These are phyloP conservation scores for Trissolcus japonicus DNA, from an alignment of 2,888 invertebrate species.

Conservation along the genomic window DNA sequence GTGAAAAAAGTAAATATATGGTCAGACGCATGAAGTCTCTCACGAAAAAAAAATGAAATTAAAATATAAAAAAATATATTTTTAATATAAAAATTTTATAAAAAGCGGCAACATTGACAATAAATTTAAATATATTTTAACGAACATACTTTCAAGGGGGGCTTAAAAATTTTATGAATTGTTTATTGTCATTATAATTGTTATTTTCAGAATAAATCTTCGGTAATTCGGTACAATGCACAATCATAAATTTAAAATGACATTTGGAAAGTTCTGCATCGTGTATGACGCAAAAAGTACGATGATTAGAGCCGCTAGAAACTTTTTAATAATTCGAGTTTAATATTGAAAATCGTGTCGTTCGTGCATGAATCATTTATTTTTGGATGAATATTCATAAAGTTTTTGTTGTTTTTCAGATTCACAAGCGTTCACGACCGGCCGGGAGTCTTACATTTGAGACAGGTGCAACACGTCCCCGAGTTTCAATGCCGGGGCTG, in stretches of 20 bases:
- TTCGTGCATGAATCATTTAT: conserved; percentile 1
- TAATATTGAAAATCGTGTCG: conserved; percentile 1
- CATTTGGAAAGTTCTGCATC: conserved; percentile 15
- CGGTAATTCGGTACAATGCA: conserved; percentile 12
- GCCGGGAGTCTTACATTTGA: conserved; percentile 47
- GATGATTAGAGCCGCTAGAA: conserved; percentile 13
- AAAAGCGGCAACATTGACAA: too few relatives aligned
- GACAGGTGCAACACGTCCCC: conserved; percentile 38
- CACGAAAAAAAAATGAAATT: too few relatives aligned
- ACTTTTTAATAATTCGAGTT: conserved; percentile 30
- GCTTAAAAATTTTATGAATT: too few relatives aligned
- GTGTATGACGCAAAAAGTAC: not conserved
- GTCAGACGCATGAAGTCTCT: too few relatives aligned
- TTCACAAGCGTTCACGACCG: conserved; percentile 14
- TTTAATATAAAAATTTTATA: too few relatives aligned
- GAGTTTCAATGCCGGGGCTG: conserved; percentile 59
- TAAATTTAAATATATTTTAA: too few relatives aligned
- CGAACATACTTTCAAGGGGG: too few relatives aligned
- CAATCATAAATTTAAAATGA: conserved; percentile 21
- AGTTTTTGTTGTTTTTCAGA: conserved; percentile 32
- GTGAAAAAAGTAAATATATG: too few relatives aligned
- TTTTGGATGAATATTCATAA: conserved; percentile 9
- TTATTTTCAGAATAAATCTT: too few relatives aligned
- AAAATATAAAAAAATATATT: too few relatives aligned
- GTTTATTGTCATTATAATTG: not conserved